Percentiles rank a stretch among this genome's conserved stretches.
Conservation (phyloP, 2,888 invertebrate species). For the Euplagia quadripunctaria region DNA sequence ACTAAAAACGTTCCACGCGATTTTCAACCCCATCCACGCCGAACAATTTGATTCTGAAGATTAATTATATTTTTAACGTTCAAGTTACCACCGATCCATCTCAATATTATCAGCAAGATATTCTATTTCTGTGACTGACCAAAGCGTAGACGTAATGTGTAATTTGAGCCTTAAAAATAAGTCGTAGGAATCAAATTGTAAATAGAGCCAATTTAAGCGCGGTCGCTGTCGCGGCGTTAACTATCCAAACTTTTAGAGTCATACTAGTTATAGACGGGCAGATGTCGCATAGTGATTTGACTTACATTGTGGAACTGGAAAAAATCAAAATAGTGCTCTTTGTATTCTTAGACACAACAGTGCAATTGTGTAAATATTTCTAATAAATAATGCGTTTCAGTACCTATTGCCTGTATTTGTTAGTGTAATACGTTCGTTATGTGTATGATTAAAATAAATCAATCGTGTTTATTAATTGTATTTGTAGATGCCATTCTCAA, state of each 20-base stretch:
- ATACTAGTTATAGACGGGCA: slow-evolving; percentile 19
- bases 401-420: slow-evolving; percentile 43
- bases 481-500: slow-evolving; percentile 48
- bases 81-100: too few species aligned
- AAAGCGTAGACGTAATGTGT: too few species aligned
- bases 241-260: neutral
- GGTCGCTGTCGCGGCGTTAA: neutral
- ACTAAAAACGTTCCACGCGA: neutral
- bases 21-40: too few species aligned
- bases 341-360: slow-evolving; percentile 68
- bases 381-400: slow-evolving; percentile 47
- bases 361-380: slow-evolving; percentile 74
- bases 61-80: too few species aligned
- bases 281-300: slow-evolving; percentile 21
- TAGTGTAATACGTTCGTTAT: slow-evolving; percentile 51
- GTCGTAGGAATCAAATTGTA: neutral
- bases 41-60: too few species aligned
- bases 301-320: slow-evolving; percentile 24
- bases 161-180: neutral
- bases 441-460: slow-evolving; percentile 41
- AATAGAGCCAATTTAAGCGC: neutral
- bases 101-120: too few species aligned
- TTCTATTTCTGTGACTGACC: too few species aligned
- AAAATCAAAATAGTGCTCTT: slow-evolving; percentile 61
- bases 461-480: slow-evolving; percentile 58